Base-by-base conservation (phyloP, 2,797 vertebrate genomes). In the Pristis pectinata region DNA sequence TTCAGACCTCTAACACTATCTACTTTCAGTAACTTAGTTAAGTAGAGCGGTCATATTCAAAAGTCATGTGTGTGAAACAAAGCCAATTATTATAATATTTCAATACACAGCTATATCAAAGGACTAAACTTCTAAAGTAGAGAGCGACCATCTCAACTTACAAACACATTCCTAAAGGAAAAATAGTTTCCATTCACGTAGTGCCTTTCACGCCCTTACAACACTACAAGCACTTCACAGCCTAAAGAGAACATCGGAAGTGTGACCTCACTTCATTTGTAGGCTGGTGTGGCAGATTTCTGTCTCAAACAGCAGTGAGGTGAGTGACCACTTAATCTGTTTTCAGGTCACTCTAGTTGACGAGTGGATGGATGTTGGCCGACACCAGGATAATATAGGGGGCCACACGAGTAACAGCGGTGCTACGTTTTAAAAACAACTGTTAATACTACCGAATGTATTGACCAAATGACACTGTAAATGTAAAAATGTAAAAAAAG, bases 211-310 rank as follows among this genome's bases (percentile, higher is more conserved):
- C 34, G 0, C 30, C 34, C n/a, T 61, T 9, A 64, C 30, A 85
- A 87, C 11, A 89, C 37, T 64, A 56, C 34, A 89, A 89, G 34
- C 85, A 64, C 34, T 89, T 89, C 59, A 89, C n/a, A 64, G 85
- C 59, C 34, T 8, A n/a, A 19, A n/a, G 85, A 37, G 17, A 61
- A 64, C 56, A 37, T n/a, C n/a, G 37, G 59, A 89, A 9, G 6
- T 9, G 56, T 56, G 7, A 85, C 34, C 17, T 9, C 34, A 56
- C 24, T 53, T 59, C 27, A 56, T 87, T 87, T 34, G 83, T 87
- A 34, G 27, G 10, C 83, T 6, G 80, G 83, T 56, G 53, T 59
- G 49, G 49, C 10, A 34, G 27, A 49, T 34, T 59, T 87, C 13
- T 83, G 34, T 3, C 49, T 56, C 53, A 0, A 59, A 87, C 53